Percentiles rank a stretch among this genome's conserved stretches.
phyloP scores from a whole-genome alignment of 2,113 vertebrate species.

The Chaenocephalus aceratus region DNA sequence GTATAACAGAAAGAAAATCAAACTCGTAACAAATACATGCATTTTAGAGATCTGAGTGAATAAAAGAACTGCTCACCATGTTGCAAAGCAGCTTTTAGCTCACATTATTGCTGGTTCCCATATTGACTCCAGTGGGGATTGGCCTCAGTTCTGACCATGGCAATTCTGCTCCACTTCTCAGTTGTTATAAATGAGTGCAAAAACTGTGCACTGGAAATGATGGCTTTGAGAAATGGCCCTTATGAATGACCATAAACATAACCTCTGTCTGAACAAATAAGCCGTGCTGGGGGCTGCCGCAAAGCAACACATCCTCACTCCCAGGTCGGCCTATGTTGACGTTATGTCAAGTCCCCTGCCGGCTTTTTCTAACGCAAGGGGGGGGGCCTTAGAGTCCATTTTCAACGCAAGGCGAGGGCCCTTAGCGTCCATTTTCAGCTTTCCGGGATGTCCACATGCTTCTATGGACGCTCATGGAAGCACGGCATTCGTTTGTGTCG shows the following conservation, averaged over 20 bases:
- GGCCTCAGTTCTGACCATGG: conserved; percentile 47
- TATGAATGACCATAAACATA: conserved; percentile 68
- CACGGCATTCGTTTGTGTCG: too few relatives aligned
- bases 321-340: too few relatives aligned
- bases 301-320: too few relatives aligned
- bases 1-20: not conserved
- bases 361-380: too few relatives aligned
- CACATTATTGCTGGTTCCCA: conserved; percentile 29
- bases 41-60: not conserved
- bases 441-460: too few relatives aligned
- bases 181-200: conserved; percentile 45
- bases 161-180: conserved; percentile 44
- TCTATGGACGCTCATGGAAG: too few relatives aligned
- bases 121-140: conserved; percentile 37
- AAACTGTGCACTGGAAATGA: conserved; percentile 35
- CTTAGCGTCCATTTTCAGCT: too few relatives aligned
- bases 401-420: too few relatives aligned
- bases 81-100: not conserved
- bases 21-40: not conserved
- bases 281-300: conserved; percentile 34
- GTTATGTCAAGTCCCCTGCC: too few relatives aligned
- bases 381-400: too few relatives aligned
- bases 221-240: conserved; percentile 40
- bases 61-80: not conserved
- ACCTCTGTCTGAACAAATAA: conserved; percentile 58